Evolutionary conservation across 2,113 vertebrate genomes (phyloP).

Genomic region (Phalacrocorax brasilianus): DNA sequence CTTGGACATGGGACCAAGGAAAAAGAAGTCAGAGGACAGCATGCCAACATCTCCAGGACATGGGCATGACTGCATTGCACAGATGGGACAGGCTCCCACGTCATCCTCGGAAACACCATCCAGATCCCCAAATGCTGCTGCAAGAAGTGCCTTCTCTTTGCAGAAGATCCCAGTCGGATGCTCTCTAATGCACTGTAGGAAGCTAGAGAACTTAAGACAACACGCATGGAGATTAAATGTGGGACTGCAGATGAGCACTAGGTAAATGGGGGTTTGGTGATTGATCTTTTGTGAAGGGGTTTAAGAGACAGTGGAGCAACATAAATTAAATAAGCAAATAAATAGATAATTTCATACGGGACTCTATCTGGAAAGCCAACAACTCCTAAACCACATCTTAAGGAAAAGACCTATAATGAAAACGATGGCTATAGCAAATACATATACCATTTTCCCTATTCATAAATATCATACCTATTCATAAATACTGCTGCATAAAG

Average conservation of each 20-base stretch:
- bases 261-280: neutral
- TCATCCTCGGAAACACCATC: neutral
- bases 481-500: neutral
- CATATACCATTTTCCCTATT: neutral
- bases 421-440: neutral
- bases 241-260: neutral
- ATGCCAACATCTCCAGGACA: neutral
- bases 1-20: neutral
- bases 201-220: neutral
- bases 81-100: neutral
- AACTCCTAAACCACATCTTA: neutral
- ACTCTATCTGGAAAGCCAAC: neutral
- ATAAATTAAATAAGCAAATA: neutral
- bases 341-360: neutral
- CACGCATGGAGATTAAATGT: accelerated
- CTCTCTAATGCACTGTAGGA: neutral
- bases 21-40: neutral
- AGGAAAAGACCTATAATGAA: neutral
- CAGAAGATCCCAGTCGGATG: neutral
- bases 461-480: neutral
- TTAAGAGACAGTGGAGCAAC: neutral
- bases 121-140: neutral
- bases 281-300: neutral
- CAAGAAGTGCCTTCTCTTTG: neutral
- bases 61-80: neutral